phyloP scores from a whole-genome alignment of 2,113 vertebrate species.

The Anoplopoma fimbria region DNA sequence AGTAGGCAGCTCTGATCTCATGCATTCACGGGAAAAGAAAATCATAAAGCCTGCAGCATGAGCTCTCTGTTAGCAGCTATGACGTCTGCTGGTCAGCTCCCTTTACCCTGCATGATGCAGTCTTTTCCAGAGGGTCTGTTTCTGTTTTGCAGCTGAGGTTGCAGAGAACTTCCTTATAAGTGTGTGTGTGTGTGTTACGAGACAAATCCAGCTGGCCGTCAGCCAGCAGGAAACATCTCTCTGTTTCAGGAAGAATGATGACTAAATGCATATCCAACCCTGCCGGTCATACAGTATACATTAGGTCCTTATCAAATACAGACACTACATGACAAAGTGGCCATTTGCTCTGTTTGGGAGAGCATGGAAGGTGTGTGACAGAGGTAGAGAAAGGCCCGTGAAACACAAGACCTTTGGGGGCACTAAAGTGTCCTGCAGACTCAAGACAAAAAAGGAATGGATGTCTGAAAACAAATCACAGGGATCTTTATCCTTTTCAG shows the following conservation, averaged over 20 bases:
- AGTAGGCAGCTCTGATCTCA: conserved; percentile 54
- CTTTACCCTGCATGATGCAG: conserved; percentile 57
- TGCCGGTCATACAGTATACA: conserved; percentile 4
- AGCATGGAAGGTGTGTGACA: neutral
- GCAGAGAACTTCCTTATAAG: conserved; percentile 58
- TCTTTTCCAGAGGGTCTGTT: conserved; percentile 74
- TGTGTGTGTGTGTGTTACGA: conserved; percentile 43
- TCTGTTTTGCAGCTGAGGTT: conserved; percentile 66
- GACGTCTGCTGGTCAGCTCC: conserved; percentile 59
- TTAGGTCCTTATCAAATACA: conserved; percentile 35
- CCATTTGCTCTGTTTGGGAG: conserved; percentile 14
- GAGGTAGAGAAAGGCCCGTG: neutral
- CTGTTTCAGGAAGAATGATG: conserved; percentile 59
- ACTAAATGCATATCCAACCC: conserved; percentile 46
- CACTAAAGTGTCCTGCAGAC: neutral
- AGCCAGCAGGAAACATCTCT: conserved; percentile 62
- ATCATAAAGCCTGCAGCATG: conserved; percentile 51
- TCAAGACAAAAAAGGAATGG: neutral
- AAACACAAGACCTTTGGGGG: neutral
- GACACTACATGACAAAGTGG: conserved; percentile 3
- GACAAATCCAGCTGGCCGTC: conserved; percentile 53
- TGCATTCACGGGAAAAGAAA: conserved; percentile 8
- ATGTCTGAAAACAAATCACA: neutral
- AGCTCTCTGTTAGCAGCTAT: conserved; percentile 47
- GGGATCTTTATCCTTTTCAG: neutral